phyloP scores from a whole-genome alignment of 2,888 invertebrate species.

The Agrochola circellaris region DNA sequence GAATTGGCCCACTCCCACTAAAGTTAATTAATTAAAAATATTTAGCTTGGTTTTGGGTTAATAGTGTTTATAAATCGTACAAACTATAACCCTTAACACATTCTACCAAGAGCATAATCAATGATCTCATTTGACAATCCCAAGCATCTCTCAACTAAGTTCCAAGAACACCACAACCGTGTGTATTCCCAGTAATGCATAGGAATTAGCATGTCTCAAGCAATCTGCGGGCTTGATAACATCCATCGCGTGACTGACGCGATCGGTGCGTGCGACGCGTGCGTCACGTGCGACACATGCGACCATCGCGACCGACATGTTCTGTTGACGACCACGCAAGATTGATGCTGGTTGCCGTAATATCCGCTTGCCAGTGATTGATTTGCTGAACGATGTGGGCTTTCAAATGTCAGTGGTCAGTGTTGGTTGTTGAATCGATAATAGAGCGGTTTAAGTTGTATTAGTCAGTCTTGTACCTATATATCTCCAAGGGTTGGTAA shows the following conservation, averaged over 20 bases:
- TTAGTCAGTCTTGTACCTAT: neutral
- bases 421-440: slow-evolving; percentile 13
- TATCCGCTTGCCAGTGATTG: slow-evolving; percentile 44
- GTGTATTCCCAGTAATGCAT: slow-evolving; percentile 18
- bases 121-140: neutral
- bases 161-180: neutral
- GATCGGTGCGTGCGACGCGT: neutral
- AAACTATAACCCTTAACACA: neutral
- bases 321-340: slow-evolving; percentile 29
- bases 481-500: neutral
- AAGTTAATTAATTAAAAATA: neutral
- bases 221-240: slow-evolving; percentile 20
- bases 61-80: neutral
- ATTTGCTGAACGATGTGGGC: slow-evolving; percentile 35
- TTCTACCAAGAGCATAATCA: neutral
- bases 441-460: slow-evolving; percentile 4
- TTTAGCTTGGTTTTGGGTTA: no score
- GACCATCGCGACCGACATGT: neutral
- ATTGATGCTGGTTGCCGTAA: slow-evolving; percentile 42
- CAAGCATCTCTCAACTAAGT: neutral
- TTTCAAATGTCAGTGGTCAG: slow-evolving; percentile 30
- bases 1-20: neutral
- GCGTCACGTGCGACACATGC: neutral
- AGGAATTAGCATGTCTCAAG: slow-evolving; percentile 39
- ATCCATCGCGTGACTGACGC: neutral